Conservation (phyloP, 1,140 invertebrate species). For the Aplysia californica region DNA sequence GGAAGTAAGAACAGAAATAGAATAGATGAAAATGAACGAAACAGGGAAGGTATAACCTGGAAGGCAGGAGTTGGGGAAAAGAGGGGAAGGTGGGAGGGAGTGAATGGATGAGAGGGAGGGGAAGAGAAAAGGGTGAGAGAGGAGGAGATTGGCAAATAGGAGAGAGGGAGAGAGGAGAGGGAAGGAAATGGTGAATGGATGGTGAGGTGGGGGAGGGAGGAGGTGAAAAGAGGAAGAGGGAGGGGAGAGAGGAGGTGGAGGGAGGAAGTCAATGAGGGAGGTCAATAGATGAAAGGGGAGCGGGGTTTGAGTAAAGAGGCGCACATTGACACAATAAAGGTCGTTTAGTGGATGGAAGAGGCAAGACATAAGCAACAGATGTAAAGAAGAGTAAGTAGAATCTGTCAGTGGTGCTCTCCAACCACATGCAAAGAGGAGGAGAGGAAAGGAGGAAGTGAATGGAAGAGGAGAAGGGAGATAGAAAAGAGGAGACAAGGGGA, state of each 20-base stretch:
- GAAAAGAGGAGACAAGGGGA: neutral
- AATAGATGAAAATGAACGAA: no score
- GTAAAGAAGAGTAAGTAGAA: no score
- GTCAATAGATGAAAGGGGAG: neutral
- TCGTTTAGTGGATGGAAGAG: no score
- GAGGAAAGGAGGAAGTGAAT: neutral
- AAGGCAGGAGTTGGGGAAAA: neutral
- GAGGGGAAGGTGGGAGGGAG: neutral
- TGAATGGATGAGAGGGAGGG: neutral
- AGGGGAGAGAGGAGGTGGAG: neutral
- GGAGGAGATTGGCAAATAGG: neutral
- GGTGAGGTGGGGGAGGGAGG: neutral
- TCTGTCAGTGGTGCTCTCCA: no score
- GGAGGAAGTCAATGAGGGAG: slow-evolving; percentile 1
- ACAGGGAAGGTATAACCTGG: neutral
- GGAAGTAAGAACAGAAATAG: neutral
- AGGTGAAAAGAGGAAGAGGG: neutral
- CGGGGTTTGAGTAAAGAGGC: no score
- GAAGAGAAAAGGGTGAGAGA: slow-evolving; percentile 1
- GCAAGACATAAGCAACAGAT: no score
- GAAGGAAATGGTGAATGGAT: no score
- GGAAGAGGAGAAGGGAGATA: neutral
- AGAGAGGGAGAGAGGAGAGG: neutral
- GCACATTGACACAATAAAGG: no score
- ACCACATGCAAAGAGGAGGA: no score